Evolutionary conservation across 2,113 vertebrate species (phyloP).

Genomic region (Xiphias gladius): DNA sequence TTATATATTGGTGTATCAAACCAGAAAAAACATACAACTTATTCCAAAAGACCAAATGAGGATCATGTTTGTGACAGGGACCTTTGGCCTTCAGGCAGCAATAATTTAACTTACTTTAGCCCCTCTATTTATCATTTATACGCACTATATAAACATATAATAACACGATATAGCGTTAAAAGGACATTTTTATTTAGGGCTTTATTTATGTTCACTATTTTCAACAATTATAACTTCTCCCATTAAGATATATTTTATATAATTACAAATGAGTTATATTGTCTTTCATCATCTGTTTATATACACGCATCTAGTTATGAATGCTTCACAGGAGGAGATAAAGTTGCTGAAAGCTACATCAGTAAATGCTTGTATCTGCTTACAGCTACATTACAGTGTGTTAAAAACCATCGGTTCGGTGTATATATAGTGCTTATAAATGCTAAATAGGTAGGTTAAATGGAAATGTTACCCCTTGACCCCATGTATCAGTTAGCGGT

Average conservation of each 20-base stretch:
- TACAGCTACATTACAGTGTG: neutral
- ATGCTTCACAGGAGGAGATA: too few species aligned
- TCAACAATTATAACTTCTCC: neutral
- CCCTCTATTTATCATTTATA: neutral
- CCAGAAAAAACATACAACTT: too few species aligned
- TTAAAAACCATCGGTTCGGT: neutral
- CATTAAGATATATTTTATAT: neutral
- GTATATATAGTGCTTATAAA: neutral
- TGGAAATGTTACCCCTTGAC: neutral
- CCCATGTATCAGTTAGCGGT: neutral
- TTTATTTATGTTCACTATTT: too few species aligned
- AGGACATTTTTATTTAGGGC: too few species aligned
- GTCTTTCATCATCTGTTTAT: too few species aligned
- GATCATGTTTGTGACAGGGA: too few species aligned
- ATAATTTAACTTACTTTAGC: too few species aligned
- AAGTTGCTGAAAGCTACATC: neutral
- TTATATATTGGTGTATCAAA: too few species aligned
- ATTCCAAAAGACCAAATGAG: neutral
- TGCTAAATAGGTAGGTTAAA: neutral
- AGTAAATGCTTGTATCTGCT: neutral
- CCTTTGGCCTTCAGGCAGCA: neutral
- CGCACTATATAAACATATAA: neutral
- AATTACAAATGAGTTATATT: too few species aligned
- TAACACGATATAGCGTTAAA: neutral
- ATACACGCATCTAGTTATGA: neutral